phyloP scores from a whole-genome alignment of 2,888 invertebrate species.

The Polydrusus cervinus region DNA sequence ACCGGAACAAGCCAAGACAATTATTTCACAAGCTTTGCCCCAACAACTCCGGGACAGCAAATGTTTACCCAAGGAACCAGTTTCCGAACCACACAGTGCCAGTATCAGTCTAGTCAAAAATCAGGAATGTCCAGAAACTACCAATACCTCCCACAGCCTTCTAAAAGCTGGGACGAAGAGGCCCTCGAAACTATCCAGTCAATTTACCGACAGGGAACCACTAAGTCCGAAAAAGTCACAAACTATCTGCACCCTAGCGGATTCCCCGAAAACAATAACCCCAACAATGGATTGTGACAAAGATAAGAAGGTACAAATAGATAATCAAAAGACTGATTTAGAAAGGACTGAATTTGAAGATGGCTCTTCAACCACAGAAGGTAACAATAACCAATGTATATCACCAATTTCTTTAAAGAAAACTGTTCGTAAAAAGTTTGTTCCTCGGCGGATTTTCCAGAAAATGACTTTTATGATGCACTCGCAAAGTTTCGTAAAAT shows the following conservation, averaged over 20 bases:
- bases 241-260: slow-evolving; percentile 29
- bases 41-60: slow-evolving; percentile 14
- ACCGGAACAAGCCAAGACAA: slow-evolving; percentile 19
- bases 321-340: slow-evolving; percentile 57
- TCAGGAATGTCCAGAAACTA: slow-evolving; percentile 8
- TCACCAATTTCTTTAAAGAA: slow-evolving; percentile 16
- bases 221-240: slow-evolving; percentile 15
- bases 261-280: slow-evolving; percentile 35
- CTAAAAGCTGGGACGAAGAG: slow-evolving; percentile 15
- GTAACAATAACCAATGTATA: slow-evolving; percentile 16
- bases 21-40: slow-evolving; percentile 27
- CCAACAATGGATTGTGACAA: slow-evolving; percentile 46
- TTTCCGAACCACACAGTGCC: slow-evolving; percentile 23
- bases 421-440: not conserved
- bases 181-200: not conserved
- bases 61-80: slow-evolving; percentile 18
- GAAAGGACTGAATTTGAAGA: slow-evolving; percentile 51
- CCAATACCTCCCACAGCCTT: slow-evolving; percentile 15
- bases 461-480: too few relatives aligned
- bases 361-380: slow-evolving; percentile 17
- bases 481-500: too few relatives aligned
- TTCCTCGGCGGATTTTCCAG: too few relatives aligned
- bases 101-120: slow-evolving; percentile 38
- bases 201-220: slow-evolving; percentile 13
- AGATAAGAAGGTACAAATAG: slow-evolving; percentile 41